phyloP scores from a whole-genome alignment of 2,113 vertebrate species.

The Ranitomeya variabilis region DNA sequence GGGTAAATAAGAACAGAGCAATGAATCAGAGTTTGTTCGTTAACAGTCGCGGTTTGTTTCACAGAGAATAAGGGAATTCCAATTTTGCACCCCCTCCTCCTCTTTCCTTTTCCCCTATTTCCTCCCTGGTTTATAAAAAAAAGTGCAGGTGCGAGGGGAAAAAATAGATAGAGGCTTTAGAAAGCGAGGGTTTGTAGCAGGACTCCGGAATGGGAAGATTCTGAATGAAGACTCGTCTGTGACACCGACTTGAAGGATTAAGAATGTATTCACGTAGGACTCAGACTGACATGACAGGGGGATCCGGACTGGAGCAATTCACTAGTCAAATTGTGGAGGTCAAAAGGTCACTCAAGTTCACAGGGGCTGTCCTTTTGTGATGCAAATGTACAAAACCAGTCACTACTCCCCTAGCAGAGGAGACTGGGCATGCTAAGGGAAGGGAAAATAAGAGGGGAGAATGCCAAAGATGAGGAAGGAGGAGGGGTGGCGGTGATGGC shows the following conservation, averaged over 20 bases:
- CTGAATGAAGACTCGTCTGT: not conserved
- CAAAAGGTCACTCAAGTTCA: constrained; percentile 85
- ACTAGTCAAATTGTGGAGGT: constrained; percentile 80
- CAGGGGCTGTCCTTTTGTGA: constrained; percentile 79
- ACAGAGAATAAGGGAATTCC: constrained; percentile 70
- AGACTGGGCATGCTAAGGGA: constrained; percentile 14
- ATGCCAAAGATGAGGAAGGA: constrained; percentile 9
- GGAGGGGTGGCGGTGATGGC: not conserved
- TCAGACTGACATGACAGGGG: constrained; percentile 74
- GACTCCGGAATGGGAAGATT: constrained; percentile 61
- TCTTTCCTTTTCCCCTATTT: constrained; percentile 63
- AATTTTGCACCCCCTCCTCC: constrained; percentile 62
- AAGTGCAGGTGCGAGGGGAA: constrained; percentile 42
- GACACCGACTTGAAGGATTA: constrained; percentile 60
- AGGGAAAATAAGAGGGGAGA: constrained; percentile 2
- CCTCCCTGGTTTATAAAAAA: constrained; percentile 57
- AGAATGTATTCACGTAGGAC: constrained; percentile 73
- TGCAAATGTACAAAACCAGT: constrained; percentile 76
- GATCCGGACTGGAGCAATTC: constrained; percentile 78
- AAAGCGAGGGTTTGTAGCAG: constrained; percentile 15
- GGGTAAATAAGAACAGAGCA: not conserved
- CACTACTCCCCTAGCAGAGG: constrained; percentile 53
- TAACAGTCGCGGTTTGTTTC: constrained; percentile 65
- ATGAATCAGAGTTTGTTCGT: constrained; percentile 48
- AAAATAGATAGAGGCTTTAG: constrained; percentile 37